Evolutionary conservation across 2,888 invertebrate species (phyloP).

Genomic region (Elmis aenea): DNA sequence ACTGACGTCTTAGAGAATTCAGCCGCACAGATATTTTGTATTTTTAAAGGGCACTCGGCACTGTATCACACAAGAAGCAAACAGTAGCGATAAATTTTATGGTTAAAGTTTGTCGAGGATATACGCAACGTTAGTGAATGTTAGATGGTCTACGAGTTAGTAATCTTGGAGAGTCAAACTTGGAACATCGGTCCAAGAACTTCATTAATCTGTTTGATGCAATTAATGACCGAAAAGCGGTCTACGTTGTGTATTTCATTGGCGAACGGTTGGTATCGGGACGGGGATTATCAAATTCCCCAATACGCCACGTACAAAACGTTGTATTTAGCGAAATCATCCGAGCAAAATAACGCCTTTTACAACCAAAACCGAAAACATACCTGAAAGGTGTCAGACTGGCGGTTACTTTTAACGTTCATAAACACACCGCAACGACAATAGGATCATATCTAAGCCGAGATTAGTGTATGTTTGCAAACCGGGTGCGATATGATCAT

Average conservation of each 20-base stretch:
- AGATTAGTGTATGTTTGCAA: constrained; percentile 20
- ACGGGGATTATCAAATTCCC: constrained; percentile 40
- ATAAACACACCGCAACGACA: constrained; percentile 16
- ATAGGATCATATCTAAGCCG: constrained; percentile 23
- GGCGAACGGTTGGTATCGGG: constrained; percentile 34
- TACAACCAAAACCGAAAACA: constrained; percentile 10
- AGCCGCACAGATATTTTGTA: no score
- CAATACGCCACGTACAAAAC: constrained; percentile 6
- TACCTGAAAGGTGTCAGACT: constrained; percentile 17
- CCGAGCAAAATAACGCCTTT: constrained; percentile 12
- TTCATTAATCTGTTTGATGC: constrained; percentile 45
- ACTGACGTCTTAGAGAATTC: no score
- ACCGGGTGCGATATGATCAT: constrained; percentile 22
- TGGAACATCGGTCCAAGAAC: constrained; percentile 39
- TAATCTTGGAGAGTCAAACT: constrained; percentile 42
- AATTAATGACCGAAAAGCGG: constrained; percentile 42
- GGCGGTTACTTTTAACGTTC: constrained; percentile 15
- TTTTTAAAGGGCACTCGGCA: no score
- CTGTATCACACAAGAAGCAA: no score
- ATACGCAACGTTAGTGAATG: constrained; percentile 3
- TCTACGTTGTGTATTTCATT: constrained; percentile 40
- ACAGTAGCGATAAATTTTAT: no score
- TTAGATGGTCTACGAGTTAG: constrained; percentile 30
- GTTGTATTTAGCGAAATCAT: constrained; percentile 3
- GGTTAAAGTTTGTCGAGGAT: no score